Evolutionary conservation across 1,140 invertebrate genomes (phyloP).

Genomic region (Himalopsyche phryganea): DNA sequence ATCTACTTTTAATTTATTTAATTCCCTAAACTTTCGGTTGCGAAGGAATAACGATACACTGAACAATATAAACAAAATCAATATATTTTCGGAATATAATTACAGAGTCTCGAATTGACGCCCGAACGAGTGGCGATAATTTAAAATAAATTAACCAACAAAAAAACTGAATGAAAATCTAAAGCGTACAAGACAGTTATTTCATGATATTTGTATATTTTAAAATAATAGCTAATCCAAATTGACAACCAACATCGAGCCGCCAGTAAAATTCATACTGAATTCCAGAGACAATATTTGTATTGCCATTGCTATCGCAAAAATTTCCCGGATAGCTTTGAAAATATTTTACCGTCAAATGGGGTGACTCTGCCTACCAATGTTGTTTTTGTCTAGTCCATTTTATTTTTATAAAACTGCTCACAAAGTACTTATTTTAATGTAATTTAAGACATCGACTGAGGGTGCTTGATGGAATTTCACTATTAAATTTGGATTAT

Average conservation of each 20-base stretch:
- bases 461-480: no score
- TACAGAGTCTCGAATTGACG: neutral
- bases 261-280: conserved; percentile 9
- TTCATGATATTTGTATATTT: conserved; percentile 18
- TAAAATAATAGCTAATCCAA: conserved; percentile 9
- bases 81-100: conserved; percentile 17
- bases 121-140: neutral
- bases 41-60: neutral
- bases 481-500: no score
- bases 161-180: conserved; percentile 8
- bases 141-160: conserved; percentile 17
- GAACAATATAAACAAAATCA: conserved; percentile 19
- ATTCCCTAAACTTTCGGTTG: neutral
- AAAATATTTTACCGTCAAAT: no score
- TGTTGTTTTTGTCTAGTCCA: no score
- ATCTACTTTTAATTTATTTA: neutral
- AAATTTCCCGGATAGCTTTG: no score
- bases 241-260: conserved; percentile 19
- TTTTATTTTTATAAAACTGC: no score
- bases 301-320: no score
- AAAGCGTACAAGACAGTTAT: conserved; percentile 6
- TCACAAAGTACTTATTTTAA: no score
- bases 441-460: no score
- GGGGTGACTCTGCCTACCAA: no score
- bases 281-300: no score